Evolutionary conservation across 2,113 vertebrate species (phyloP), one percentile per base, ranked within the genome.

Genomic region (Ariopsis seemanni): DNA sequence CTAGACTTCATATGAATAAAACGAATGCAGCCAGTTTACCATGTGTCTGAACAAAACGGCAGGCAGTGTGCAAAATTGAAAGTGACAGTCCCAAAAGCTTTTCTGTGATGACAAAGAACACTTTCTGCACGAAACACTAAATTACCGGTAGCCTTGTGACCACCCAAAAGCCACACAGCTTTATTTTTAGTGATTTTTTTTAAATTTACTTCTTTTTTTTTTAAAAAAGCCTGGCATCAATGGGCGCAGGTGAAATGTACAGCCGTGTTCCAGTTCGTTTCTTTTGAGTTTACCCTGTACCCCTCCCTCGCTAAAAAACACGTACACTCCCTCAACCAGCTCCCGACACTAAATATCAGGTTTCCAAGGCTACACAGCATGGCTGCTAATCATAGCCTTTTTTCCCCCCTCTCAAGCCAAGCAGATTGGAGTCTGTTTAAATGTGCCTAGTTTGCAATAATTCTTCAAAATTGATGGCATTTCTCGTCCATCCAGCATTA

Each of bases 361-460:
- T 93, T 92, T 93, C 93, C 92, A 93, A 72, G 91, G 93, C 82
- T 90, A 91, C 92, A 91, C 90, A 89, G 92, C 86, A 89, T 92
- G 91, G 78, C 75, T 88, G 89, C 89, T 89, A 93, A 92, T 91
- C 90, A 91, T 5, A 90, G 88, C 72, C 62, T 84, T 67, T 83
- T 82, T n/a, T 34, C 30, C 5, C 25, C 10, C 25, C 25, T 60
- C 30, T 42, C 78, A 77, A 50, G 72, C 74, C 30, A 58, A 58
- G 69, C 84, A 87, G 79, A 90, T 79, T 89, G 87, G 86, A 77
- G 18, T 12, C 77, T 79, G 77, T 58, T 88, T 85, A 17, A 91
- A 91, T 85, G 30, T 74, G 34, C 78, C 85, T 88, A 58, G 71
- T 85, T 62, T 85, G 79, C 86, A 48, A 80, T 82, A 82, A 89